Percentiles rank a stretch among this genome's conserved stretches.
Evolutionary conservation across 2,888 invertebrate genomes (phyloP).

Genomic region (Phortica okadai): DNA sequence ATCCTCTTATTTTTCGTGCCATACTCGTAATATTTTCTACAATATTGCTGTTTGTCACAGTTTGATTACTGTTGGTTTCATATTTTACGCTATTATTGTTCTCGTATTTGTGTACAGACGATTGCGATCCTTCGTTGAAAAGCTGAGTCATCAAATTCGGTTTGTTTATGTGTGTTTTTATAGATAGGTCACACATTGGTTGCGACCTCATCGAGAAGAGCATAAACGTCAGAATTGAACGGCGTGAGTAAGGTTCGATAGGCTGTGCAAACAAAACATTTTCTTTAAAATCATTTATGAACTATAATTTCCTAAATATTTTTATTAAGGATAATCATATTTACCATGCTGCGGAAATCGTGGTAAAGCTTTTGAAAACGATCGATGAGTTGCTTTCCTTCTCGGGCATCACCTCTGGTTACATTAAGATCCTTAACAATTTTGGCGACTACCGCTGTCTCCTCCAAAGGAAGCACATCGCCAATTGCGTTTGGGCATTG

Average conservation of each 20-base stretch:
- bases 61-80: not conserved
- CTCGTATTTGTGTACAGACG: no score
- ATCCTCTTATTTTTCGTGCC: no score
- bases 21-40: not conserved
- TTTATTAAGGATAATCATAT: not conserved
- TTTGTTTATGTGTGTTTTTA: no score
- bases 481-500: conserved; percentile 33
- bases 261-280: conserved; percentile 31
- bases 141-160: no score
- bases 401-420: not conserved
- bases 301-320: no score
- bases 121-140: no score
- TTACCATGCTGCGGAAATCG: not conserved
- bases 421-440: conserved; percentile 37
- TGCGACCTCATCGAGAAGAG: conserved; percentile 32
- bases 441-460: conserved; percentile 40
- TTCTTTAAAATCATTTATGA: no score
- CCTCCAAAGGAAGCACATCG: conserved; percentile 24
- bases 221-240: conserved; percentile 42
- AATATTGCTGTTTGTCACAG: not conserved
- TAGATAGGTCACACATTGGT: no score
- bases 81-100: not conserved
- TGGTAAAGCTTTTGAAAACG: conserved; percentile 39
- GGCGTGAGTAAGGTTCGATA: conserved; percentile 37
- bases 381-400: conserved; percentile 16